These are phyloP conservation scores for Fissipunctia ypsillon DNA, from an alignment of 2,888 invertebrate species.

Conservation along the genomic window DNA sequence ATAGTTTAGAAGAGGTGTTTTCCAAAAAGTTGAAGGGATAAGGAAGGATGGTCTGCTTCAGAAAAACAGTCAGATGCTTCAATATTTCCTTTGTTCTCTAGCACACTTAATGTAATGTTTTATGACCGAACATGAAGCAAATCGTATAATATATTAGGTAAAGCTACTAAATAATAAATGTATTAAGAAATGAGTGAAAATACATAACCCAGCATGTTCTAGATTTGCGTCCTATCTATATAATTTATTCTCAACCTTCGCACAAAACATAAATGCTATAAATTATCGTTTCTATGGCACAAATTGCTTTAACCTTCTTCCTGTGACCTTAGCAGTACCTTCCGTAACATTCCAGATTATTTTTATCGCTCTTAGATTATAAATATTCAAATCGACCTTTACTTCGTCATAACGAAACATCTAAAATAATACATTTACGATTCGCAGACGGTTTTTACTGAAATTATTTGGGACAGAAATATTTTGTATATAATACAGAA, in stretches of 20 bases:
- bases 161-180: not conserved
- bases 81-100: not conserved
- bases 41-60: not conserved
- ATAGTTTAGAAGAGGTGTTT: not conserved
- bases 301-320: conserved; percentile 35
- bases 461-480: conserved; percentile 53
- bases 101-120: not conserved
- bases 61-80: not conserved
- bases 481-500: too few species aligned
- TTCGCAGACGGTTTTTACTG: conserved; percentile 49
- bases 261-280: conserved; percentile 11
- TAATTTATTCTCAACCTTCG: conserved; percentile 2
- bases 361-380: conserved; percentile 59
- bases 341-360: conserved; percentile 66
- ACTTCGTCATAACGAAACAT: conserved; percentile 42
- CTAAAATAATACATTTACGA: conserved; percentile 64
- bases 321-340: conserved; percentile 60
- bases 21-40: not conserved
- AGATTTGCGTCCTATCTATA: not conserved
- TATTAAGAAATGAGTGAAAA: not conserved
- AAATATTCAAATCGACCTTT: conserved; percentile 63
- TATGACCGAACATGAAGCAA: not conserved
- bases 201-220: not conserved
- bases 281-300: conserved; percentile 34
- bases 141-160: conserved; percentile 3